Percentiles rank a stretch among this genome's conserved stretches.
Evolutionary conservation across 2,888 invertebrate genomes (phyloP).

Genomic region (Taenaris catops): DNA sequence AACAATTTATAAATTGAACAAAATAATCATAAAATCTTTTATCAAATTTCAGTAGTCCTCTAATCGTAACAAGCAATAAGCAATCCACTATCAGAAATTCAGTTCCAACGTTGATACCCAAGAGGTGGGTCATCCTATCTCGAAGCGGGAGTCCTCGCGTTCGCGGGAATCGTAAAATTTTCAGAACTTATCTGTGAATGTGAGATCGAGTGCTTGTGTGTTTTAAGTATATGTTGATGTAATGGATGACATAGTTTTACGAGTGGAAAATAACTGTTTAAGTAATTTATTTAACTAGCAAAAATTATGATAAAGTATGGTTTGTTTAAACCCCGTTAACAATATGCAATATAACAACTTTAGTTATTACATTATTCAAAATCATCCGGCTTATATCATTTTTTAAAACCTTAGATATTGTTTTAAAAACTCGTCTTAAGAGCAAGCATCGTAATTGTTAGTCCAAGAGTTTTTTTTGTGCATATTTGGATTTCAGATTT

Average conservation of each 20-base stretch:
- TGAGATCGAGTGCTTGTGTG: conserved; percentile 7
- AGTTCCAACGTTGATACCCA: conserved; percentile 46
- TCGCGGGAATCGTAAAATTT: conserved; percentile 28
- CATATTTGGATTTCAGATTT: too few relatives aligned
- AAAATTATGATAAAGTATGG: neutral
- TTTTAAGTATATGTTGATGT: conserved; percentile 1
- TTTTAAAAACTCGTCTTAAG: too few relatives aligned
- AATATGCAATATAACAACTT: too few relatives aligned
- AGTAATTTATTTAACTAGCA: neutral
- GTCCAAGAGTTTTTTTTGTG: too few relatives aligned
- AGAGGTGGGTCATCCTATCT: conserved; percentile 42
- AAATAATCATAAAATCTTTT: too few relatives aligned
- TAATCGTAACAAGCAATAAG: conserved; percentile 74
- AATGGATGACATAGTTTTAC: neutral
- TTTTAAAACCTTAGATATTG: too few relatives aligned
- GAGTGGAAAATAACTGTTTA: neutral
- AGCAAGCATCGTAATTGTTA: too few relatives aligned
- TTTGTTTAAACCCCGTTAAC: too few relatives aligned
- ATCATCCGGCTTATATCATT: too few relatives aligned
- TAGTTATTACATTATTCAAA: too few relatives aligned
- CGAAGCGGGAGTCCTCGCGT: conserved; percentile 29
- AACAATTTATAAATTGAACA: too few relatives aligned
- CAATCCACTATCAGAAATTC: conserved; percentile 49
- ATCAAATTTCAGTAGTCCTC: too few relatives aligned
- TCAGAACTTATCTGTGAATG: conserved; percentile 5